These are phyloP conservation scores for Diadumene lineata DNA, from an alignment of 92 coral and sea anemone species.

Conservation along the genomic window DNA sequence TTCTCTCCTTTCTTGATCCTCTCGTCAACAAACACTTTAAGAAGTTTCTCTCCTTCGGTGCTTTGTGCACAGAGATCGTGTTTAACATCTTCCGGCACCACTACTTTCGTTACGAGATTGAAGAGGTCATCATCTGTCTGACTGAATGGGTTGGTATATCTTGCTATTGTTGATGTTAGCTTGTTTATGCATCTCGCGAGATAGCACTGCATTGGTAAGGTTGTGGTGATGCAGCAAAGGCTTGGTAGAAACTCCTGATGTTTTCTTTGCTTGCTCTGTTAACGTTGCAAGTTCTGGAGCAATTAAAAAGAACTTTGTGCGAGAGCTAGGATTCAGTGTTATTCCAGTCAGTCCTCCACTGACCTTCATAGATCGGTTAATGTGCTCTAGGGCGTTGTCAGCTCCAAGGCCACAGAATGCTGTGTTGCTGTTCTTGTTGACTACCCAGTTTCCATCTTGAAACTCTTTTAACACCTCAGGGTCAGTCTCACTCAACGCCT, in stretches of 20 bases:
- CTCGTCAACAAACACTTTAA: constrained; percentile 1
- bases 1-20: background rate
- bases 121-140: constrained; percentile 37
- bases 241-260: constrained; percentile 39
- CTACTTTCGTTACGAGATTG: constrained; percentile 41
- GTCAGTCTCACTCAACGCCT: constrained; percentile 24
- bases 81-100: constrained; percentile 43
- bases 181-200: constrained; percentile 32
- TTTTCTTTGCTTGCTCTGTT: constrained; percentile 46
- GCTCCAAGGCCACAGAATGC: constrained; percentile 60
- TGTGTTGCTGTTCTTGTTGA: constrained; percentile 47
- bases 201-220: constrained; percentile 22
- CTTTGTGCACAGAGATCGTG: constrained; percentile 42
- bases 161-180: constrained; percentile 22
- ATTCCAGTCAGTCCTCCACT: constrained; percentile 58
- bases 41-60: constrained; percentile 28
- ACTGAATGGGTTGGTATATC: constrained; percentile 51
- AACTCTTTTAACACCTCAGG: constrained; percentile 51
- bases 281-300: constrained; percentile 53
- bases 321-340: constrained; percentile 42
- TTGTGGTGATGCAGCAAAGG: constrained; percentile 31
- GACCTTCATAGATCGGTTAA: constrained; percentile 59
- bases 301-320: constrained; percentile 51
- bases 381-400: constrained; percentile 56
- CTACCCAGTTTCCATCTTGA: constrained; percentile 57